A percentile compares a stretch with the other conserved stretches of the same genome.
Evolutionary conservation across 2,888 invertebrate genomes (phyloP).

Genomic region (Euphydryas editha): DNA sequence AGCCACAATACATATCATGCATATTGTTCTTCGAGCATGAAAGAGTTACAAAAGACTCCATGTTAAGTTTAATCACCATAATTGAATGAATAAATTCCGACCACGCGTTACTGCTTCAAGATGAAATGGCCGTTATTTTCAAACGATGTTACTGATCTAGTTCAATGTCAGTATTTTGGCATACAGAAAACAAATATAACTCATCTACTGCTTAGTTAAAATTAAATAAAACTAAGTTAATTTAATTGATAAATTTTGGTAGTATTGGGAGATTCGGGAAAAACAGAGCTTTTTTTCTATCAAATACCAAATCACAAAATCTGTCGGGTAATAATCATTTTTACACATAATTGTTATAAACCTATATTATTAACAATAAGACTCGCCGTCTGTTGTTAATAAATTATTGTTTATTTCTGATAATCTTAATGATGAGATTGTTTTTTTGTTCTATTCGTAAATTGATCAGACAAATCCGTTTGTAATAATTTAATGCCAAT

Average conservation of each 20-base stretch:
- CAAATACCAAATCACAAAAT: no score
- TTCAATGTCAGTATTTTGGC: slow-evolving; percentile 47
- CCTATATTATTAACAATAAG: no score
- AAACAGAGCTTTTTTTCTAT: no score
- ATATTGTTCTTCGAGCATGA: slow-evolving; percentile 47
- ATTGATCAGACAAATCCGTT: not conserved
- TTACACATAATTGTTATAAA: no score
- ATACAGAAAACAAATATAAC: slow-evolving; percentile 33
- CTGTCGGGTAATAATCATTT: no score
- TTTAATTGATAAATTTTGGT: no score
- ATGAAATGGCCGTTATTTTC: slow-evolving; percentile 41
- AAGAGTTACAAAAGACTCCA: slow-evolving; percentile 46
- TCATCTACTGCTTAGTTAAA: not conserved
- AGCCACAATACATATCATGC: slow-evolving; percentile 56
- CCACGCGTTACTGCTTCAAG: slow-evolving; percentile 23
- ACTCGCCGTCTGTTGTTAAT: no score
- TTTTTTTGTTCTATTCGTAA: not conserved
- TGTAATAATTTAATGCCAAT: not conserved
- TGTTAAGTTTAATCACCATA: slow-evolving; percentile 40
- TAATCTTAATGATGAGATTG: no score
- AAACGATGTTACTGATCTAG: slow-evolving; percentile 47
- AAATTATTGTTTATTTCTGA: no score
- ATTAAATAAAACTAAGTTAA: not conserved
- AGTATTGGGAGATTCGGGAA: no score
- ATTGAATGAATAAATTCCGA: slow-evolving; percentile 36